Percentiles rank a stretch among this genome's conserved stretches.
Evolutionary conservation across 2,797 vertebrate species (phyloP).

Genomic region (Manis crassicaudata): DNA sequence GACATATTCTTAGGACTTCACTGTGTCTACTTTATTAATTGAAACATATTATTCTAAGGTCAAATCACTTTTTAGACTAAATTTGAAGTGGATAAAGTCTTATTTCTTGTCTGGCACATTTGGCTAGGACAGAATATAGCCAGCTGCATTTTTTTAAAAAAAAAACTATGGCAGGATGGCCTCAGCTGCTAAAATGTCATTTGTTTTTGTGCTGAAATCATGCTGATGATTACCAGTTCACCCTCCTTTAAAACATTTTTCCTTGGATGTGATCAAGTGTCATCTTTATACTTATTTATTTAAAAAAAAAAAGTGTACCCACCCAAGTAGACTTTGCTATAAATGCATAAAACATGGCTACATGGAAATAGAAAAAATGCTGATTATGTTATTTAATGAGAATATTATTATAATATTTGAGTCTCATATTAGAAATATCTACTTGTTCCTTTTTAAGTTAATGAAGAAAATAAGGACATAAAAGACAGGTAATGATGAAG

Average conservation of each 20-base stretch:
- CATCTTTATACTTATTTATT: neutral
- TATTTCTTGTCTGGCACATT: neutral
- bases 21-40: neutral
- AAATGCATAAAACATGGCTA: neutral
- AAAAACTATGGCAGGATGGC: neutral
- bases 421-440: neutral
- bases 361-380: neutral
- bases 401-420: neutral
- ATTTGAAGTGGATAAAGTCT: neutral
- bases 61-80: conserved; percentile 20
- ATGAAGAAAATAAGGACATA: neutral
- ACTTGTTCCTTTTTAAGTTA: neutral
- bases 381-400: neutral
- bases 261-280: neutral
- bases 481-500: neutral
- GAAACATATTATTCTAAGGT: neutral
- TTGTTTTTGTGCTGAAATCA: neutral
- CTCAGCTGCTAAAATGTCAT: neutral
- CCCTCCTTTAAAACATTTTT: neutral
- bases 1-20: neutral
- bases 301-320: neutral
- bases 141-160: neutral
- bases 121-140: neutral
- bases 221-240: neutral
- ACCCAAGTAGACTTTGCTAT: neutral